Conservation (phyloP, 2,797 vertebrate species). For the Xyrichtys novacula region DNA sequence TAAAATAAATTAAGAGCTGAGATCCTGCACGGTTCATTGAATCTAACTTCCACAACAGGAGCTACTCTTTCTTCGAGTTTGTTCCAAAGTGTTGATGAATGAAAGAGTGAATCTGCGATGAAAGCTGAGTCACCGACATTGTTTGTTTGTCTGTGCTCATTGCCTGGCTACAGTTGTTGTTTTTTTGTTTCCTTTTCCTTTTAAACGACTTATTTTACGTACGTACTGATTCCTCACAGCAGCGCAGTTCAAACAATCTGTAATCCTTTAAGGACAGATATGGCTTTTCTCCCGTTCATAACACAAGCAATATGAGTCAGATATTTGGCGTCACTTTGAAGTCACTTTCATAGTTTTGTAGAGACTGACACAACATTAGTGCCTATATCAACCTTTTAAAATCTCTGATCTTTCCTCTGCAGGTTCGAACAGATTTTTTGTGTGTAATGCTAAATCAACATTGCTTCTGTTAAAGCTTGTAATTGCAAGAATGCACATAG, state of each 20-base stretch:
- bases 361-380: neutral
- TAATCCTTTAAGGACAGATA: constrained; percentile 2
- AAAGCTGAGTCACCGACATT: constrained; percentile 1
- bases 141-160: constrained; percentile 8
- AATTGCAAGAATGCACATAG: neutral
- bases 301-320: constrained; percentile 4
- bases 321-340: constrained; percentile 11
- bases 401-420: neutral
- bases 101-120: constrained; percentile 4
- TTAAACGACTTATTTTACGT: neutral
- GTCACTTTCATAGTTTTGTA: neutral
- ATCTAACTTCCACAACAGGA: neutral
- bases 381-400: neutral
- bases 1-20: neutral
- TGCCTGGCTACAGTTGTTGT: constrained; percentile 4
- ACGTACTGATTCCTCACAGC: neutral
- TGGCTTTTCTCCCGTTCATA: neutral
- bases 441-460: constrained; percentile 8
- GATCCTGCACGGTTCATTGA: neutral
- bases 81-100: neutral
- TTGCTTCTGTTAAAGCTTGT: neutral
- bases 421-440: constrained; percentile 7
- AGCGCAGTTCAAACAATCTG: constrained; percentile 24
- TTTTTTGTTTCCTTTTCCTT: too few species aligned
- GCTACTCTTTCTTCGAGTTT: neutral